phyloP scores from a whole-genome alignment of 2,888 invertebrate genomes.

The Rhodophaea formosa region DNA sequence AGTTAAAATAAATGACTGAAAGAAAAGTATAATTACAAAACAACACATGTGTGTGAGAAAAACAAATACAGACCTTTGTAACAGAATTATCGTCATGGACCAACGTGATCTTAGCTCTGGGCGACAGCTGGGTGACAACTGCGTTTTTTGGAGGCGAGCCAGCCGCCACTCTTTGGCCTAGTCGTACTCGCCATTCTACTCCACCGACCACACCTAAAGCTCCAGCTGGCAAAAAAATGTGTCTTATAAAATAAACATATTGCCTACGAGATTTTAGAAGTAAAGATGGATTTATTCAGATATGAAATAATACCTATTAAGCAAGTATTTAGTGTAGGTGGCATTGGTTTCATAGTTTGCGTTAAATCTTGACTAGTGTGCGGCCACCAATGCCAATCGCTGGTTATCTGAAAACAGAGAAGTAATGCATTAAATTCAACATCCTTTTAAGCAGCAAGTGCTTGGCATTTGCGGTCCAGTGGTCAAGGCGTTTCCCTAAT shows the following conservation, averaged over 20 bases:
- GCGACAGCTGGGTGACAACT: constrained; percentile 68
- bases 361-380: constrained; percentile 68
- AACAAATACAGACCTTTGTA: constrained; percentile 51
- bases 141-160: constrained; percentile 64
- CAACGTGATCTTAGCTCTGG: constrained; percentile 66
- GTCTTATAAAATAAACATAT: neutral
- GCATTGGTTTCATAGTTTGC: constrained; percentile 62
- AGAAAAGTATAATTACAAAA: too few species aligned
- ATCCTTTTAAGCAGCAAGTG: too few species aligned
- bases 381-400: constrained; percentile 77
- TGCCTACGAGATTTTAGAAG: too few species aligned
- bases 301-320: constrained; percentile 55
- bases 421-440: neutral
- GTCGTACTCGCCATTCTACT: constrained; percentile 68
- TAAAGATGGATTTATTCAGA: too few species aligned
- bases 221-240: constrained; percentile 50
- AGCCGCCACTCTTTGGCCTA: constrained; percentile 62
- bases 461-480: too few species aligned
- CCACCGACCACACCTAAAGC: constrained; percentile 72
- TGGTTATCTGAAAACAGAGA: constrained; percentile 52
- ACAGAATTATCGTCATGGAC: constrained; percentile 65
- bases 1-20: too few species aligned
- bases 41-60: neutral
- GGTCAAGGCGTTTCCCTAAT: too few species aligned
- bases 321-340: constrained; percentile 65